A percentile compares a stretch with the other conserved stretches of the same genome.
Conservation (phyloP, 2,113 vertebrate genomes). For the Chrysemys picta region DNA sequence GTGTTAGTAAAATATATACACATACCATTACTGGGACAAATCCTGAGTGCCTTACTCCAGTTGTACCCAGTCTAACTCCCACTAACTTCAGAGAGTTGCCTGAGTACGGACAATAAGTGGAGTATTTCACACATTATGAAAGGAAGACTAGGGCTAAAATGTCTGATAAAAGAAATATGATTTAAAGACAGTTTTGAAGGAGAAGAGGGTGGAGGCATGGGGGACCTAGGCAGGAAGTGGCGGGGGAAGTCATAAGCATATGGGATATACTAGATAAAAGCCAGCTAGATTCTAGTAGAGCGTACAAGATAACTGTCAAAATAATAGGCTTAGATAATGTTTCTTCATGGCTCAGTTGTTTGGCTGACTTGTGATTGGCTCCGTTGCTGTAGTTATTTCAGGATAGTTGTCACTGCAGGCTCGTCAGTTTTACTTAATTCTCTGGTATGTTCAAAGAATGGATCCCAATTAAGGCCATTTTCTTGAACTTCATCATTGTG, state of each 20-base stretch:
- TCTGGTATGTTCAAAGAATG: slow-evolving; percentile 26
- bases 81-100: not conserved
- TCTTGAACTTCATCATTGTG: slow-evolving; percentile 38
- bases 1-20: fast-evolving
- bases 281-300: not conserved
- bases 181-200: not conserved
- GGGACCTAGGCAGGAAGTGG: not conserved
- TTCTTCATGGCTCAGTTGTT: not conserved
- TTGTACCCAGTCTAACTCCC: not conserved
- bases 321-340: not conserved
- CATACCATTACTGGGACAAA: not conserved
- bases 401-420: not conserved
- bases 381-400: slow-evolving; percentile 6
- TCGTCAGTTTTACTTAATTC: slow-evolving; percentile 39
- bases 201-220: not conserved
- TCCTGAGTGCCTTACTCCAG: fast-evolving
- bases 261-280: not conserved
- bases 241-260: not conserved
- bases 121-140: not conserved
- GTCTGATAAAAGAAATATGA: fast-evolving
- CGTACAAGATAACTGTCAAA: fast-evolving
- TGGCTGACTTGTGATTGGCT: not conserved
- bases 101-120: fast-evolving
- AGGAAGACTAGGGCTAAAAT: not conserved
- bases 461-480: slow-evolving; percentile 56